Evolutionary conservation across 2,797 vertebrate genomes (phyloP).

Genomic region (Argya squamiceps): DNA sequence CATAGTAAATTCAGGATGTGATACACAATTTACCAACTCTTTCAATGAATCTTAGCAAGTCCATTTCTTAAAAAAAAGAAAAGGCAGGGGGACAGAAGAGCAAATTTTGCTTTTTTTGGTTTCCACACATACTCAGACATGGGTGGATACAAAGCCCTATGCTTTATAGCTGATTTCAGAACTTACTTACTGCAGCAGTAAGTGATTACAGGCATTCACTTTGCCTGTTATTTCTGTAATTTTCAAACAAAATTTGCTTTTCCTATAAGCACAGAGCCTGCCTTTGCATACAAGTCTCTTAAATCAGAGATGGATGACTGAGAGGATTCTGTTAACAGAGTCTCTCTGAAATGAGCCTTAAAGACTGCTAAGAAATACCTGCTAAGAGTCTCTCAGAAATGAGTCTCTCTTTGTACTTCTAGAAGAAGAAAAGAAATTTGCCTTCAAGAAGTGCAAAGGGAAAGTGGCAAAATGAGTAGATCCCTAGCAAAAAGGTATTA

Average conservation of each 20-base stretch:
- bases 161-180: neutral
- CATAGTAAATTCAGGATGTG: neutral
- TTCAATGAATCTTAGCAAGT: neutral
- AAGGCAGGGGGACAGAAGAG: neutral
- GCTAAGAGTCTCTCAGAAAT: neutral
- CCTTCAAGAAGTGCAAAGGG: neutral
- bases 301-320: neutral
- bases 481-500: neutral
- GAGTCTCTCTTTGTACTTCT: neutral
- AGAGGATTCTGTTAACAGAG: neutral
- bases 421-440: neutral
- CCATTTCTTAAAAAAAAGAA: neutral
- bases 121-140: neutral
- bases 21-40: neutral
- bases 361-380: neutral
- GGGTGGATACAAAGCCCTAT: neutral
- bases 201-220: neutral
- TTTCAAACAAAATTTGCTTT: neutral
- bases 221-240: neutral
- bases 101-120: neutral
- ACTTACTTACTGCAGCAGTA: neutral
- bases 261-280: neutral
- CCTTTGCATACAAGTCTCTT: neutral
- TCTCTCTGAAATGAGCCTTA: neutral
- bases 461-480: neutral